Base-by-base conservation (phyloP, 2,113 vertebrate genomes). In the Pseudorasbora parva region DNA sequence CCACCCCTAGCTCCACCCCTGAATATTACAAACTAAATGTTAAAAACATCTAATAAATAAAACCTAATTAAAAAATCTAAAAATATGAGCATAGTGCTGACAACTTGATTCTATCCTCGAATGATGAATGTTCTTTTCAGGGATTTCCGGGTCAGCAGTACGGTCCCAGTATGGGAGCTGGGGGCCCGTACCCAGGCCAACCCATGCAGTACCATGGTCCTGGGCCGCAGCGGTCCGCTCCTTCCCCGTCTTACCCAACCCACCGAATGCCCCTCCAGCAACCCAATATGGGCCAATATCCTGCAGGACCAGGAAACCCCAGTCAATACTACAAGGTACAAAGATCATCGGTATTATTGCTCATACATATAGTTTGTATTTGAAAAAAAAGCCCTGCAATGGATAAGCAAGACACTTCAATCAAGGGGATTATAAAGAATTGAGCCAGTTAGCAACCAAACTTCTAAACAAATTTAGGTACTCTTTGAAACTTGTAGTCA, bases 271-370 rank as follows among this genome's bases (percentile, higher is more conserved):
- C 94, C 84, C 25, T 96, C 89, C 95, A 96, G 91, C 95, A 96
- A 90, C 83, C 91, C 41, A 21, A 23, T 81, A 81, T 95, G 88
- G 92, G 92, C 83, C 97, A 95, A 90, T 95, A 96, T 87, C 92
- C 96, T 56, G 88, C 96, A 0, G 21, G 94, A 56, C 91, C 95
- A 0, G 93, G 93, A 64, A 94, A 92, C 2, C 84, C 93, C 0
- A 95, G 94, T 56, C 95, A 96, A 86, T 98, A 97, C 85, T 99
- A 97, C 80, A 99, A 99, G 96, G 97, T 98, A 92, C 1, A 8
- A 23, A 68, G 33, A 68, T 68, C 64, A 41, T 21, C 1, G 9
- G 9, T 21, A 43, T 19, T 49, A 45, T 41, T 51, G 56, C 7
- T 30, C 2, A 3, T 19, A 43, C 15, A 60, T 45, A 41, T 27